Percentiles rank a stretch among this genome's conserved stretches.
These are phyloP conservation scores for Hemitrygon akajei DNA, from an alignment of 2,797 vertebrate genomes.

Conservation along the genomic window DNA sequence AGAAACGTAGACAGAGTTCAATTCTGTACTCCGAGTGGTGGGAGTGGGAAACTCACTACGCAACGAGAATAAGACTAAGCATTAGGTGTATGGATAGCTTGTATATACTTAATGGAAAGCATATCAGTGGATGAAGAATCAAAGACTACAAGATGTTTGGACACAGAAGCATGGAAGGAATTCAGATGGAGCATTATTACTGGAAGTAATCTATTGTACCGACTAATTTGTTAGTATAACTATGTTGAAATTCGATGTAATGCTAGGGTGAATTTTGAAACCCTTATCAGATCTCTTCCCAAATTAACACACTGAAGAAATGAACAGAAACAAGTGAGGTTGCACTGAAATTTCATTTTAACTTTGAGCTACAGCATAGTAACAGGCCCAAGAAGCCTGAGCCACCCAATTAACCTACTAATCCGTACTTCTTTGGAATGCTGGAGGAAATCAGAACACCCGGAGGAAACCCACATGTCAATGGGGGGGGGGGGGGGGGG, in stretches of 20 bases:
- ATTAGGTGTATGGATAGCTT: neutral
- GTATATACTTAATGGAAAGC: neutral
- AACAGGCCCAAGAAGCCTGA: too few species aligned
- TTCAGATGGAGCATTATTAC: neutral
- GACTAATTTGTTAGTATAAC: neutral
- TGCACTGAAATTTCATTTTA: neutral
- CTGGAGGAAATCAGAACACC: too few species aligned
- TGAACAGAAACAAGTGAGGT: neutral
- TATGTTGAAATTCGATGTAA: neutral
- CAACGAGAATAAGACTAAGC: too few species aligned
- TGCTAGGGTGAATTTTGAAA: neutral
- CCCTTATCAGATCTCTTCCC: neutral
- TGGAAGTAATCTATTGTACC: too few species aligned
- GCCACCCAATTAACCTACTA: too few species aligned
- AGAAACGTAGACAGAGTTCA: too few species aligned
- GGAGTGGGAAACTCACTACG: neutral
- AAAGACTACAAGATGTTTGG: neutral
- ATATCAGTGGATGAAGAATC: neutral
- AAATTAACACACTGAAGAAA: neutral
- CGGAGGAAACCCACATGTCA: too few species aligned
- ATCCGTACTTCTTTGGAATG: too few species aligned
- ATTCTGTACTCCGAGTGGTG: neutral
- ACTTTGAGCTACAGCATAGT: too few species aligned
- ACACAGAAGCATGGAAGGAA: neutral
- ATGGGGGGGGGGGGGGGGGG: too few species aligned